Evolutionary conservation across 2,797 vertebrate genomes (phyloP).

Genomic region (Manis crassicaudata): DNA sequence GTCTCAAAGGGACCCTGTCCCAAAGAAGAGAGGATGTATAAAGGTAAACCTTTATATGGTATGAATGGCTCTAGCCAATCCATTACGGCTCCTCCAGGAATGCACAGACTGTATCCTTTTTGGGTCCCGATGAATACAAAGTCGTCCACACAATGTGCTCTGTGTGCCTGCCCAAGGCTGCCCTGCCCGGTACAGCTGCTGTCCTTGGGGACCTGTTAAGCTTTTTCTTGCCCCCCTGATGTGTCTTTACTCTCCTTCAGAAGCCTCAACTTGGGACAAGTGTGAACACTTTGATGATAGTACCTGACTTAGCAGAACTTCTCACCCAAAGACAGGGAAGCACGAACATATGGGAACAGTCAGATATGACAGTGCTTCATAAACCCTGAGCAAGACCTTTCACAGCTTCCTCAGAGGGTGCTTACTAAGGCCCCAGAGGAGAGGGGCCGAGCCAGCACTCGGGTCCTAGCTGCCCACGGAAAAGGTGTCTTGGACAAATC

Average conservation of each 20-base stretch:
- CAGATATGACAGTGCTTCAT: not conserved
- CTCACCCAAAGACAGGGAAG: not conserved
- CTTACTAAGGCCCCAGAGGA: not conserved
- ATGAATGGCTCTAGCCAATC: not conserved
- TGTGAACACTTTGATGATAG: not conserved
- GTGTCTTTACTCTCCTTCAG: not conserved
- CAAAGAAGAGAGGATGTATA: not conserved
- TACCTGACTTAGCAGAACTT: not conserved
- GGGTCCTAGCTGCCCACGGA: not conserved
- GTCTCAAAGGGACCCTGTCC: not conserved
- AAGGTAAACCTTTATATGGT: not conserved
- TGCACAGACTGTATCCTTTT: not conserved
- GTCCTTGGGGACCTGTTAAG: not conserved
- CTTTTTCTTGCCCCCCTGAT: not conserved
- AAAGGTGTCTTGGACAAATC: not conserved
- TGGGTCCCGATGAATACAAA: not conserved
- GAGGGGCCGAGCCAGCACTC: not conserved
- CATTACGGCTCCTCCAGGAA: not conserved
- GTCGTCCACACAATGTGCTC: fast-evolving
- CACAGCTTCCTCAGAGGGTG: not conserved
- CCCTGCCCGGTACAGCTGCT: not conserved
- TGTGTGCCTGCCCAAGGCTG: too few relatives aligned
- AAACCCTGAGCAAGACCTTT: not conserved
- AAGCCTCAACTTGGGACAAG: not conserved
- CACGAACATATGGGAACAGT: not conserved